phyloP scores from a whole-genome alignment of 2,113 vertebrate species.

The Pelecanoides urinatrix region DNA sequence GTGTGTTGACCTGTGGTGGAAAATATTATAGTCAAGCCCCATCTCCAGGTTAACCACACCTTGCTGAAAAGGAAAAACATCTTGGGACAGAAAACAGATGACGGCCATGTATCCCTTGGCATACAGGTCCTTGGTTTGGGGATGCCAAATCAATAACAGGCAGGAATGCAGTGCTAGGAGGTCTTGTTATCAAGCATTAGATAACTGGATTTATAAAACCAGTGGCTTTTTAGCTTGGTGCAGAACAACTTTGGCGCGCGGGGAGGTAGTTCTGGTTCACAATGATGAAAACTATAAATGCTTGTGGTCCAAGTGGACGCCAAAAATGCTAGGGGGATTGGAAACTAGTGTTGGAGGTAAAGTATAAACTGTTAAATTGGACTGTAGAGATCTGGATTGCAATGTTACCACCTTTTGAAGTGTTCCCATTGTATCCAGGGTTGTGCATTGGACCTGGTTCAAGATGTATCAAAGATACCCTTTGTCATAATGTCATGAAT shows the following conservation, averaged over 20 bases:
- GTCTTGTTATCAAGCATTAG: neutral
- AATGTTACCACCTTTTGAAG: neutral
- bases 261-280: neutral
- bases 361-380: neutral
- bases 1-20: neutral
- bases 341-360: neutral
- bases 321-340: neutral
- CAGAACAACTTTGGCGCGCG: neutral
- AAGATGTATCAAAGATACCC: neutral
- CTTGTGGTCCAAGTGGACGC: neutral
- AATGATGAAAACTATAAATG: neutral
- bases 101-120: neutral
- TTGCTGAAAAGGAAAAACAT: neutral
- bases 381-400: neutral
- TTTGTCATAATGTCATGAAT: neutral
- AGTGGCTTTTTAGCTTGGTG: neutral
- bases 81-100: neutral
- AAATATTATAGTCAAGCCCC: neutral
- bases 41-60: neutral
- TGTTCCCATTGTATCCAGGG: neutral
- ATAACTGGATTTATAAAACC: neutral
- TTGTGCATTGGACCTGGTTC: too few species aligned
- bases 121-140: neutral
- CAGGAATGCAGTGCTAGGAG: neutral
- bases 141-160: neutral